Base-by-base conservation (phyloP, 1,140 invertebrate genomes). In the Bombus affinis region DNA sequence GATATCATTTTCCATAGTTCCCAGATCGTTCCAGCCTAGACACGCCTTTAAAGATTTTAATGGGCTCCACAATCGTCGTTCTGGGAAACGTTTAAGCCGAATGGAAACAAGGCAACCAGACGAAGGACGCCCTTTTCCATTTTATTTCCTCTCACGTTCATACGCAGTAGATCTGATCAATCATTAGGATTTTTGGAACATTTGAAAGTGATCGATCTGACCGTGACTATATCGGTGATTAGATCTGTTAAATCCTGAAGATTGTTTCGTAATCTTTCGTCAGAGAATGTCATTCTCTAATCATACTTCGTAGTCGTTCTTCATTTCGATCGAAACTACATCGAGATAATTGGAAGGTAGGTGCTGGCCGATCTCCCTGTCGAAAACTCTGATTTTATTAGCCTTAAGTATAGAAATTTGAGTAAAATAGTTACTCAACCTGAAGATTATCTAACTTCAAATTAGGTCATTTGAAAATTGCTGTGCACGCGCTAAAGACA, bases 1-100 rank as follows among this genome's bases (percentile, higher is more conserved):
- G 13, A 72, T 74, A 77, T n/a, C 68, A 42, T 86, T 89, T 82
- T 32, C 73, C 71, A 77, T 37, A 59, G 75, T 79, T 72, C 47
- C 72, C n/a, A 62, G 35, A 75, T 13, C 66, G 13, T 13, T 85
- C 28, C 42, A 39, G 35, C n/a, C 73, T 74, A 73, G 37, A n/a
- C 62, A 65, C 59, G 39, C n/a, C 28, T 42, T 42, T 13, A 3
- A 37, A 22, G 47, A 44, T 53, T 44, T 32, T 47, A 62, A 39
- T 18, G 4, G 12, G 28, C 42, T 53, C 2, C 15, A 8, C 8
- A 8, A 68, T 35, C 65, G 15, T 22, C n/a, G 65, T 35, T 68
- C 32, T 22, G 15, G 15, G 65, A 68, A 35, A 15, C 65, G 62
- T 13, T 65, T 13, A 13, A 32, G n/a, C 9, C 62, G n/a, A 65